A percentile compares a stretch with the other conserved stretches of the same genome.
Conservation (phyloP, 2,113 vertebrate genomes). For the Eupsittula cactorum region DNA sequence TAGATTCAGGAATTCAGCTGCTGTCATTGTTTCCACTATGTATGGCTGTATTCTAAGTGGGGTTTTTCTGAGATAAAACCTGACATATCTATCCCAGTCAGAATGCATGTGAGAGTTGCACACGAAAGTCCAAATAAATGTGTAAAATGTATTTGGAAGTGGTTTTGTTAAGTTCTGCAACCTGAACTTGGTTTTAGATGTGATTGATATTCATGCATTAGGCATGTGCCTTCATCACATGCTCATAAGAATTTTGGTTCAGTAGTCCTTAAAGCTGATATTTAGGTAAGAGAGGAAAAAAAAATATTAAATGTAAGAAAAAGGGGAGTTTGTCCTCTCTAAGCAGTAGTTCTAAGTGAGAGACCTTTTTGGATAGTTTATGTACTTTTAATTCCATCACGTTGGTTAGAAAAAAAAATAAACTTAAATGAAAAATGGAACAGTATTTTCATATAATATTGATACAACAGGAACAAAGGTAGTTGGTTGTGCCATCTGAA, state of each 20-base stretch:
- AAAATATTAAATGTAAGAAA: not conserved
- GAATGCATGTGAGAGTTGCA: not conserved
- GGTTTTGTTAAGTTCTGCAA: not conserved
- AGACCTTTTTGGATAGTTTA: not conserved
- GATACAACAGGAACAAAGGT: not conserved
- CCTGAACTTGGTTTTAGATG: not conserved
- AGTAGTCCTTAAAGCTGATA: not conserved
- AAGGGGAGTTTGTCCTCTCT: no score
- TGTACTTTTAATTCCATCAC: not conserved
- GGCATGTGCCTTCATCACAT: rapidly evolving
- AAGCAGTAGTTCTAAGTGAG: not conserved
- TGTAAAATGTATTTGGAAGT: not conserved
- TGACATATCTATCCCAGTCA: not conserved
- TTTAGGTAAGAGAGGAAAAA: not conserved
- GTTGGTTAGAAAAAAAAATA: not conserved
- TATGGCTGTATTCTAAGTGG: not conserved
- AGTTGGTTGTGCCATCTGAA: not conserved
- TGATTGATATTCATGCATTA: not conserved
- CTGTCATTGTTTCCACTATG: not conserved
- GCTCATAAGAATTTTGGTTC: not conserved
- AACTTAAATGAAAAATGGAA: not conserved
- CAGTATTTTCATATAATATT: not conserved
- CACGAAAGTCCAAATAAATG: not conserved
- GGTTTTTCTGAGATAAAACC: not conserved
- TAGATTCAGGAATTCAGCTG: not conserved